Percentiles rank a stretch among this genome's conserved stretches.
These are phyloP conservation scores for Gibbula magus DNA, from an alignment of 2,888 invertebrate species.

Conservation along the genomic window DNA sequence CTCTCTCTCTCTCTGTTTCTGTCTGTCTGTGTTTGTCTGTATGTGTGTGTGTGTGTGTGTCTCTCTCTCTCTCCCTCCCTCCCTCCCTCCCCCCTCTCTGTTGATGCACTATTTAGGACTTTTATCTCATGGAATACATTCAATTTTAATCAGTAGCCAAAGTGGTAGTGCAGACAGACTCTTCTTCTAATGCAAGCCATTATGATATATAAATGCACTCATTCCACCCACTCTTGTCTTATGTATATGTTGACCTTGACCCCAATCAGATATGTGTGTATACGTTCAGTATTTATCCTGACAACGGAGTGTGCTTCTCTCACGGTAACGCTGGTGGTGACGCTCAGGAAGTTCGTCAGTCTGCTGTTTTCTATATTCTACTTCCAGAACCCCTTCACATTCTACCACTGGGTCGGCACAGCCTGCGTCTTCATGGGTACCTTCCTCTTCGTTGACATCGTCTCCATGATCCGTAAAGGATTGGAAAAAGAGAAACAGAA, in stretches of 20 bases:
- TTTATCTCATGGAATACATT: too few species aligned
- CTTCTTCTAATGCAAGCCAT: too few species aligned
- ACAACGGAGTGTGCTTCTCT: constrained; percentile 95
- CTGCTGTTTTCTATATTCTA: constrained; percentile 95
- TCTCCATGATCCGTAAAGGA: constrained; percentile 30
- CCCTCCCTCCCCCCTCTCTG: too few species aligned
- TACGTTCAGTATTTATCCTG: constrained; percentile 93
- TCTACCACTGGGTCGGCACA: constrained; percentile 93
- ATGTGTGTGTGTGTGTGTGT: too few species aligned
- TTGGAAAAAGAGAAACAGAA: too few species aligned
- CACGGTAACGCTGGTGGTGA: constrained; percentile 96
- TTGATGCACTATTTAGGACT: too few species aligned
- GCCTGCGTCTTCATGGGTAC: constrained; percentile 93
- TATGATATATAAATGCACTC: too few species aligned
- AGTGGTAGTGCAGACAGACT: too few species aligned
- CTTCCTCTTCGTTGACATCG: constrained; percentile 84
- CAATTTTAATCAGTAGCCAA: too few species aligned
- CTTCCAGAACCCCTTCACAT: constrained; percentile 94
- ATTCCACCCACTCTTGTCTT: background rate
- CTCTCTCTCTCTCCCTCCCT: too few species aligned
- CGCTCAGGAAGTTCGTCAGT: constrained; percentile 95
- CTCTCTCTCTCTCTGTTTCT: too few species aligned
- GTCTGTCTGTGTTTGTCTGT: too few species aligned
- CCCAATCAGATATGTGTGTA: constrained; percentile 84
- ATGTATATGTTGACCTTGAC: constrained; percentile 48